Conservation (phyloP, 2,113 vertebrate species). For the Ornithorhynchus anatinus region DNA sequence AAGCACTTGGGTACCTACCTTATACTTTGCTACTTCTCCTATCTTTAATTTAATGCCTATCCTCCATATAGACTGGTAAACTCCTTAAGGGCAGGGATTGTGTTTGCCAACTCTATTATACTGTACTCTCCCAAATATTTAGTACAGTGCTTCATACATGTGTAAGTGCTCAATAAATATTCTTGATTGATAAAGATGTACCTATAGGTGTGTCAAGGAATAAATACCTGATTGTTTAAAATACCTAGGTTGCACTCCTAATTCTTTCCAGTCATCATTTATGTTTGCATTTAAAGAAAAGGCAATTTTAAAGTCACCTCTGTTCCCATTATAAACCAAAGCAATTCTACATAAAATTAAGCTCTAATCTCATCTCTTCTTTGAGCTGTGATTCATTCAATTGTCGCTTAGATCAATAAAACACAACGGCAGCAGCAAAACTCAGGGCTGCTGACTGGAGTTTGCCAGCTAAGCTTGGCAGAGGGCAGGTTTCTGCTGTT, state of each 20-base stretch:
- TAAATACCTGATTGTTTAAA: slow-evolving; percentile 19
- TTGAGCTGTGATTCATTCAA: slow-evolving; percentile 56
- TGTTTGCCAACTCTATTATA: too few species aligned
- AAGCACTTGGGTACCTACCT: too few species aligned
- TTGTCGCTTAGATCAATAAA: slow-evolving; percentile 41
- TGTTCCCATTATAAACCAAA: slow-evolving; percentile 13
- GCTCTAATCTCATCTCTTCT: slow-evolving; percentile 47
- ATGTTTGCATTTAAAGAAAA: slow-evolving; percentile 21
- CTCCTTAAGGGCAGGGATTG: too few species aligned
- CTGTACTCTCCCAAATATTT: too few species aligned
- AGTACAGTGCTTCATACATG: too few species aligned
- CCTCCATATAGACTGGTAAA: too few species aligned
- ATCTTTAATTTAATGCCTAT: too few species aligned
- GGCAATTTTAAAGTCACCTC: slow-evolving; percentile 44
- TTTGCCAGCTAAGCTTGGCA: slow-evolving; percentile 11
- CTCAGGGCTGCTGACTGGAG: not conserved
- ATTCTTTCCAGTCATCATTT: slow-evolving; percentile 24
- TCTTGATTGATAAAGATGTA: too few species aligned
- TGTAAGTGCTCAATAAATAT: too few species aligned
- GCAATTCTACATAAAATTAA: slow-evolving; percentile 23
- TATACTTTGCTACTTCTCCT: too few species aligned
- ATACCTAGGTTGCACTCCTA: slow-evolving; percentile 12
- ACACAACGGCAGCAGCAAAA: slow-evolving; percentile 26
- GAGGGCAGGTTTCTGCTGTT: not conserved
- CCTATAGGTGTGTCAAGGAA: not conserved